Base-by-base conservation (phyloP, 1,140 invertebrate genomes). In the Dreissena polymorpha region DNA sequence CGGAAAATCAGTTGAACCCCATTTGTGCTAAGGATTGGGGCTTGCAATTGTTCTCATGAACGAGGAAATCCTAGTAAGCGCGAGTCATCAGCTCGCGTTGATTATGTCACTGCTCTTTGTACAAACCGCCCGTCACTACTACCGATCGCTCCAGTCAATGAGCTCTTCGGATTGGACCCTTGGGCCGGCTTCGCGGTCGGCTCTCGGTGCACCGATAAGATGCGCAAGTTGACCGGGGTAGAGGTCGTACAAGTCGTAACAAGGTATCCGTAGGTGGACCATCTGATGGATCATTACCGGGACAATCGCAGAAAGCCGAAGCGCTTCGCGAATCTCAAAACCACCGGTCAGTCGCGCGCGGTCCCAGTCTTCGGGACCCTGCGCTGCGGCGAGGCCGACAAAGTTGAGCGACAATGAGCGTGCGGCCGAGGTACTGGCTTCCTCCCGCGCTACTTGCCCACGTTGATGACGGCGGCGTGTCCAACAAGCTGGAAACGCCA, bases 231-330 rank as follows among this genome's bases (percentile, higher is more conserved):
- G n/a, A n/a, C n/a, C n/a, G n/a, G n/a, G 96, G 97, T 96, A 95
- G 96, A 96, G 95, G 95, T 95, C 94, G 95, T 95, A 95, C 95
- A 95, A 93, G 95, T 92, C 91, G 90, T 91, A 55, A 63, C 92
- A 91, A 96, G 95, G 95, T 96, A 95, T 96, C 95, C 95, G 95
- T 96, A 96, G 95, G 95, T 96, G 95, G 96, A 97, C 95, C 95
- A 96, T 95, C 95, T 95, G 95, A 96, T 95, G 96, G 96, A 96
- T 96, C 95, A 96, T 96, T 90, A 89, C 53, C 84, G 83, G 10
- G 74, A 0, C 49, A 29, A 3, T 7, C 18, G n/a, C n/a, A n/a
- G n/a, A n/a, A 70, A 50, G n/a, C 68, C n/a, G n/a, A 10, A 39
- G 39, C 39, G 39, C 39, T 39, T 39, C 95, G 96, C 96, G 97